Evolutionary conservation across 53 echinoderm and acorn worm genomes (phyloP).

Genomic region (Hippasteria phrygiana): DNA sequence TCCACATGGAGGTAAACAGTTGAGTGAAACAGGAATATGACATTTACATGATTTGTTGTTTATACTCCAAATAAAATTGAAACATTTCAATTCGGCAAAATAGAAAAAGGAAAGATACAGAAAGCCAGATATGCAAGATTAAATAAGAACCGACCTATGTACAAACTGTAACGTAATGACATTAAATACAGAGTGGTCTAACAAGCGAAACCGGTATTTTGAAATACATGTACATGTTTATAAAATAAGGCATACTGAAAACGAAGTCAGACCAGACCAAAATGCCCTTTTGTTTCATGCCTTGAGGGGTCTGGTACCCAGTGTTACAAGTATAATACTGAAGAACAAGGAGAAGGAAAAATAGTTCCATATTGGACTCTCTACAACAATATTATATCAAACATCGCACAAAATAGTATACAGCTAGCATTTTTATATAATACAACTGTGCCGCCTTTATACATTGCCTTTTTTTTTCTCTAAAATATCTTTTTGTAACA

Average conservation of each 20-base stretch:
- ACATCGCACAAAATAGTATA: conserved; percentile 65
- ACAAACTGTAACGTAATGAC: conserved; percentile 11
- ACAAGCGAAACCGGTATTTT: not conserved
- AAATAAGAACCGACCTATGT: conserved; percentile 58
- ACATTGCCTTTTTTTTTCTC: conserved; percentile 57
- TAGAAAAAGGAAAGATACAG: not conserved
- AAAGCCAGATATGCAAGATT: conserved; percentile 49
- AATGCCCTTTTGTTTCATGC: conserved; percentile 10
- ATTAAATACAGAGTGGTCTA: conserved; percentile 32
- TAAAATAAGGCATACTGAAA: conserved; percentile 52
- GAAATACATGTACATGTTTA: conserved; percentile 33
- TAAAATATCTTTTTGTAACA: conserved; percentile 62
- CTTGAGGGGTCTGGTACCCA: conserved; percentile 18
- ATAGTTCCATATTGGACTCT: conserved; percentile 1
- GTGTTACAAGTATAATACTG: conserved; percentile 24
- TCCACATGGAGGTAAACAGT: conserved; percentile 31
- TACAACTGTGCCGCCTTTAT: conserved; percentile 66
- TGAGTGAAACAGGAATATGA: conserved; percentile 29
- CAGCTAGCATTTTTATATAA: conserved; percentile 64
- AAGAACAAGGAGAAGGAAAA: not conserved
- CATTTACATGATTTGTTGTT: conserved; percentile 31
- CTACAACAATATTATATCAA: conserved; percentile 64
- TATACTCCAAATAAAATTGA: conserved; percentile 9
- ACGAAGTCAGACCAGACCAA: conserved; percentile 50
- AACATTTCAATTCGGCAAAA: conserved; percentile 13